Conservation (phyloP, 2,797 vertebrate species). For the Gobionotothen gibberifrons region DNA sequence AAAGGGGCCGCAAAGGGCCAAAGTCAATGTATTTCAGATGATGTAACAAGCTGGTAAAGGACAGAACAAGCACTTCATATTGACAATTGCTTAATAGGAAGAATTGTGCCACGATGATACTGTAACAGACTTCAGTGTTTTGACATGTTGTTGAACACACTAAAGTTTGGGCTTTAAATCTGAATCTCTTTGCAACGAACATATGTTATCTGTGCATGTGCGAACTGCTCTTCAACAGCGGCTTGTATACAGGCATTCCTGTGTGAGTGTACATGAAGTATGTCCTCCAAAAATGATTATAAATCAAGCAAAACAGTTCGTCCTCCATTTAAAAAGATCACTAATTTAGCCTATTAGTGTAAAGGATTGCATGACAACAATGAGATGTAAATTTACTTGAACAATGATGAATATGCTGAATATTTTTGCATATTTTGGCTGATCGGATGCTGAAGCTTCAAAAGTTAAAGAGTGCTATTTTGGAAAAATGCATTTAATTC, state of each 20-base stretch:
- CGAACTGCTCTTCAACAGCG: constrained; percentile 2
- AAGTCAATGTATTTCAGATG: constrained; percentile 35
- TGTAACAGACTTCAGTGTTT: constrained; percentile 44
- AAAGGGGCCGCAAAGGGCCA: constrained; percentile 26
- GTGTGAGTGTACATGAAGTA: constrained; percentile 18
- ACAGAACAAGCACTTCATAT: constrained; percentile 39
- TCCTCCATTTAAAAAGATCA: constrained; percentile 26
- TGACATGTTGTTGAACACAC: constrained; percentile 40
- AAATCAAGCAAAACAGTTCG: constrained; percentile 38
- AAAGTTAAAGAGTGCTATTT: constrained; percentile 51
- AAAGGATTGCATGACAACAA: constrained; percentile 19
- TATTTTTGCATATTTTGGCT: constrained; percentile 69
- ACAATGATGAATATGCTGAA: constrained; percentile 57
- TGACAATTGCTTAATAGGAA: constrained; percentile 55
- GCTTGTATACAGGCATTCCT: constrained; percentile 20
- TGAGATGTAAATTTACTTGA: constrained; percentile 37
- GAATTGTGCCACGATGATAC: constrained; percentile 33
- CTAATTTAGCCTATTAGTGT: neutral
- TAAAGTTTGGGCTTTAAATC: constrained; percentile 43
- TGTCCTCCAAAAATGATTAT: constrained; percentile 15
- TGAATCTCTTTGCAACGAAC: constrained; percentile 18
- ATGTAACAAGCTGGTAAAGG: constrained; percentile 7
- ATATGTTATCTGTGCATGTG: neutral
- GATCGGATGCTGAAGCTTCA: constrained; percentile 60
- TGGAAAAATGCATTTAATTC: constrained; percentile 49